Conservation (phyloP, 1,140 invertebrate species). For the Lasioglossum albipes region DNA sequence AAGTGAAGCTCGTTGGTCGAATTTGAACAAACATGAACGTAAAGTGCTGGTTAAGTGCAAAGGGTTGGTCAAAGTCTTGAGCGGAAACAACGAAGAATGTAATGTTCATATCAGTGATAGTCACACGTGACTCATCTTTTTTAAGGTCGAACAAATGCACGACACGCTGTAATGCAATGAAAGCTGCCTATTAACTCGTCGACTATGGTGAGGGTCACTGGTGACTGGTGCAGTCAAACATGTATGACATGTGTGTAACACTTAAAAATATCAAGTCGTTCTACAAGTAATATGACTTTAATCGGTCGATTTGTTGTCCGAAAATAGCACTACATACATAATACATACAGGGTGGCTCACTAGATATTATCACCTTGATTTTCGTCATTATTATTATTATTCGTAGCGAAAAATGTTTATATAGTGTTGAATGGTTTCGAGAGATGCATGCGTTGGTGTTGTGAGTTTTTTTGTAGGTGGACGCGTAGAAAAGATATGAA, state of each 20-base stretch:
- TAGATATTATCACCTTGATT: too few species aligned
- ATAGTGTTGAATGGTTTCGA: too few species aligned
- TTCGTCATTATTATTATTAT: too few species aligned
- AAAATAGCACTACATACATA: too few species aligned
- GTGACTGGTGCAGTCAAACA: neutral
- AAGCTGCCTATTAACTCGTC: conserved; percentile 3
- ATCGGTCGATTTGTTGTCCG: neutral
- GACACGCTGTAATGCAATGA: neutral
- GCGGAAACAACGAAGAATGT: neutral
- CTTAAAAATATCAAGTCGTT: neutral
- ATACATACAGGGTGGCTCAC: too few species aligned
- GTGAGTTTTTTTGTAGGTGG: too few species aligned
- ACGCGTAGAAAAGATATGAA: too few species aligned
- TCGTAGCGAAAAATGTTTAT: too few species aligned
- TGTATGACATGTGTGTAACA: neutral
- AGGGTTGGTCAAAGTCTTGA: neutral
- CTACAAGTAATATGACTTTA: neutral
- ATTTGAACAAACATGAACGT: too few species aligned
- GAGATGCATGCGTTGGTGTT: too few species aligned
- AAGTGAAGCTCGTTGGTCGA: too few species aligned
- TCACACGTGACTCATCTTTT: neutral
- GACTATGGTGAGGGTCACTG: neutral
- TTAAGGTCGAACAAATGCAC: conserved; percentile 3
- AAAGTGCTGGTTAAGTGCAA: neutral
- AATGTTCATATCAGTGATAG: neutral